Conservation (phyloP, 2,888 invertebrate species). For the Euzophera pinguis region DNA sequence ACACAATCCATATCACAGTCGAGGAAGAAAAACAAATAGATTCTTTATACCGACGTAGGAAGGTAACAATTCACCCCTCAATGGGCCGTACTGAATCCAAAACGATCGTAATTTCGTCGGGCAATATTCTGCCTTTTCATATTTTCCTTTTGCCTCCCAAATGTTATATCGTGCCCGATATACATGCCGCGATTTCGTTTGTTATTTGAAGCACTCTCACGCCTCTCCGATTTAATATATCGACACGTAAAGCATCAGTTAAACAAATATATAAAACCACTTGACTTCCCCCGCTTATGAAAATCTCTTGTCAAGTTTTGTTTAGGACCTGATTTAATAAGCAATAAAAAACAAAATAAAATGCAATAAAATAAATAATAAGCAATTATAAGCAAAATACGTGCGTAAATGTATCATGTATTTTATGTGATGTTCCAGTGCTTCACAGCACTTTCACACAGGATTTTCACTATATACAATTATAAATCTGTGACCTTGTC, state of each 20-base stretch:
- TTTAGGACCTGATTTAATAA: conserved; percentile 15
- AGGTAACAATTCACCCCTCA: conserved; percentile 75
- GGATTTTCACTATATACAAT: no score
- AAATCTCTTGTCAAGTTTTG: conserved; percentile 25
- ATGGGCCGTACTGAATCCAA: conserved; percentile 73
- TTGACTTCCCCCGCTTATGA: conserved; percentile 34
- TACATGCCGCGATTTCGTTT: conserved; percentile 71
- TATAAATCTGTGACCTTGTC: no score
- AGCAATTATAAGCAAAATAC: no score
- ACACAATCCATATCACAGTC: conserved; percentile 52
- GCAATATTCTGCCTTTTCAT: conserved; percentile 76
- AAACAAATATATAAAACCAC: conserved; percentile 56
- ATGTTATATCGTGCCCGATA: conserved; percentile 69
- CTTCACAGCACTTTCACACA: no score
- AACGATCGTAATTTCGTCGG: conserved; percentile 76
- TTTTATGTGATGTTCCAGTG: no score
- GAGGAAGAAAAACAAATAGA: conserved; percentile 66
- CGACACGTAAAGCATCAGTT: conserved; percentile 64
- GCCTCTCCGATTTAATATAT: conserved; percentile 65
- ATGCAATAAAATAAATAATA: no score
- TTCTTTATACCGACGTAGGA: conserved; percentile 70
- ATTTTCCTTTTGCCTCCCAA: conserved; percentile 71
- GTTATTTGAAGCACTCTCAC: conserved; percentile 70
- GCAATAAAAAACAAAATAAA: conserved; percentile 18
- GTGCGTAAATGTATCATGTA: no score